These are phyloP conservation scores for Nomada flava DNA, from an alignment of 2,888 invertebrate genomes.

Conservation along the genomic window DNA sequence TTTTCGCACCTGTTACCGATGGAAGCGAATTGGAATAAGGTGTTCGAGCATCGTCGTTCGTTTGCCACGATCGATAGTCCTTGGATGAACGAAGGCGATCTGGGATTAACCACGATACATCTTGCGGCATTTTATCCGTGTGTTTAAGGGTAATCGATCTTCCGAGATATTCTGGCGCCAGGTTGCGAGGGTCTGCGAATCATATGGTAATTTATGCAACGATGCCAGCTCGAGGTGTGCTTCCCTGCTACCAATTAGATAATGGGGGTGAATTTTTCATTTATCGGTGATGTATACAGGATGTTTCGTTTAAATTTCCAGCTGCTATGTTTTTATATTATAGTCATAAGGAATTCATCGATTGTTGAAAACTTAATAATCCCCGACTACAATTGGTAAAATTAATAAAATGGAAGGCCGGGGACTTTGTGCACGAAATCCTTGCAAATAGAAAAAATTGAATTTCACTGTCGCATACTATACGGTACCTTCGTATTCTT, in stretches of 20 bases:
- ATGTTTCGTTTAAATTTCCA: neutral
- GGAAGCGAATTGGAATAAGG: slow-evolving; percentile 22
- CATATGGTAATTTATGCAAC: slow-evolving; percentile 23
- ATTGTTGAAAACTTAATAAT: neutral
- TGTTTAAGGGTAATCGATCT: slow-evolving; percentile 41
- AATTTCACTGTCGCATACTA: too few relatives aligned
- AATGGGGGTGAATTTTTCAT: neutral
- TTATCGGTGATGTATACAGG: neutral
- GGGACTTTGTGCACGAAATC: too few relatives aligned
- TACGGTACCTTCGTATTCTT: slow-evolving; percentile 68
- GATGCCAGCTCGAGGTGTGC: neutral
- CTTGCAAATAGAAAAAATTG: too few relatives aligned
- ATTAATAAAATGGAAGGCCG: too few relatives aligned
- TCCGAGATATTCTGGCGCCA: slow-evolving; percentile 24
- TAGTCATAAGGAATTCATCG: neutral
- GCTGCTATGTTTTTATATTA: too few relatives aligned
- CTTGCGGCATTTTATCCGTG: slow-evolving; percentile 55
- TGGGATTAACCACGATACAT: slow-evolving; percentile 50
- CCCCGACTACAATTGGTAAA: too few relatives aligned
- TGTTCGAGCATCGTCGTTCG: slow-evolving; percentile 51
- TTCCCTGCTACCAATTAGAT: neutral
- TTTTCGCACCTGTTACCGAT: slow-evolving; percentile 50
- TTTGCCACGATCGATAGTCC: slow-evolving; percentile 54
- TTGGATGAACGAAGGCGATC: slow-evolving; percentile 46
- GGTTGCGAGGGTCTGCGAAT: slow-evolving; percentile 19